Base-by-base conservation (phyloP, 2,797 vertebrate species). In the Hypotaenidia philippensis region DNA sequence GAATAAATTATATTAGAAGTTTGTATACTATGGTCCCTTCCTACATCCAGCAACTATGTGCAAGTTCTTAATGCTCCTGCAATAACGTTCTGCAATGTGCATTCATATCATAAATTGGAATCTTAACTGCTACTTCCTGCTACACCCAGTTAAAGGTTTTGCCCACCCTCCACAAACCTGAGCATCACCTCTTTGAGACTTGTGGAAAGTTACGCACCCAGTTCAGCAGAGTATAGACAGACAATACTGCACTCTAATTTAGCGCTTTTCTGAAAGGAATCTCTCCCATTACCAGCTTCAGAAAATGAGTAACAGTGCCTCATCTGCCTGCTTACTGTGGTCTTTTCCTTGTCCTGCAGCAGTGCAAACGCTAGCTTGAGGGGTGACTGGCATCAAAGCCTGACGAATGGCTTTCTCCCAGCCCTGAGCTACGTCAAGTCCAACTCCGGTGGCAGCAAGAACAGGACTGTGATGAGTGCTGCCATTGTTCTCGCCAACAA, bases 361-460 rank as follows among this genome's bases (percentile, higher is more conserved):
- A 82, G 98, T 98, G 93, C 99, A 99, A 93, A 99, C 88, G 31
- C 99, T 99, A 90, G 99, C 98, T 97, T 99, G 99, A 92, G 99
- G 99, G 23, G 99, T 99, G 91, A 99, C 99, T 31, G 99, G 99
- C 99, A 99, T 99, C 97, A 99, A 98, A 92, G 99, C 99, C 96
- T 99, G 99, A 96, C 99, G 98, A 97, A 99, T 99, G 97, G 99
- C 99, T 96, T 99, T 99, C 98, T 99, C 99, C 99, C 99, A 99
- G 97, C 99, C 98, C 96, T 99, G 99, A 55, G 99, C 99, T 96
- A 99, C 99, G 63, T 99, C 99, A 96, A 99, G 97, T 95, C 99
- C 99, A 41, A 99, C 98, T 87, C 99, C 99, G 3, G 99, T 98
- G 88, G 99, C 99, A 36, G 99, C 99, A 96, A 99, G 98, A 82